These are phyloP conservation scores for Melanotaenia maccullochi DNA, from an alignment of 2,797 vertebrate species.

Conservation along the genomic window DNA sequence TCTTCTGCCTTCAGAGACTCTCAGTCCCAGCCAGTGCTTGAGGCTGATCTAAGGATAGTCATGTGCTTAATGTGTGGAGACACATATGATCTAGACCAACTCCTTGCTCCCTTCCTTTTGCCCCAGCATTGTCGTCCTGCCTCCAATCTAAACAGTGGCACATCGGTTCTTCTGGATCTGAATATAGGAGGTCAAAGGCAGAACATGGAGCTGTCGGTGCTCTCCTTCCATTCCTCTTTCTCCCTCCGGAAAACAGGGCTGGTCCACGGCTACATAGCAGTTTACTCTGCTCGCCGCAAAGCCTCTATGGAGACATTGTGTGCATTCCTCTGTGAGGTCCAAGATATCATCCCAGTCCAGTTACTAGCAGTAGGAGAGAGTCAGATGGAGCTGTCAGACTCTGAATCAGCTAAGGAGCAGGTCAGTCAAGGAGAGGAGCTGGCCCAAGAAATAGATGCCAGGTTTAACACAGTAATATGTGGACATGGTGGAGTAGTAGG, in stretches of 20 bases:
- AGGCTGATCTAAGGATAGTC: constrained; percentile 90
- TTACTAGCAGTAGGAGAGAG: constrained; percentile 90
- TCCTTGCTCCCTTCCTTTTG: constrained; percentile 90
- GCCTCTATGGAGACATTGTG: constrained; percentile 94
- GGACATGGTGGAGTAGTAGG: constrained; percentile 87
- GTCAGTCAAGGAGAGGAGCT: constrained; percentile 92
- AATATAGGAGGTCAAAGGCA: constrained; percentile 86
- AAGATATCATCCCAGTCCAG: constrained; percentile 95
- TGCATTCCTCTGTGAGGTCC: constrained; percentile 96
- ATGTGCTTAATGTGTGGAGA: constrained; percentile 98
- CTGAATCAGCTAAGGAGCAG: constrained; percentile 89
- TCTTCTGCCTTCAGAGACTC: constrained; percentile 87
- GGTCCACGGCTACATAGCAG: constrained; percentile 94
- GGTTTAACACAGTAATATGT: constrained; percentile 87
- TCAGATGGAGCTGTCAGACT: constrained; percentile 87
- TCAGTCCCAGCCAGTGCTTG: constrained; percentile 79
- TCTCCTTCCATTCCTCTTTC: constrained; percentile 95
- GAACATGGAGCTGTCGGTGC: constrained; percentile 88
- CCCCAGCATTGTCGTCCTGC: constrained; percentile 89
- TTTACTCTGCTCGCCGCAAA: constrained; percentile 91
- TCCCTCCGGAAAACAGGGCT: constrained; percentile 91
- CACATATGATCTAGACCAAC: constrained; percentile 88
- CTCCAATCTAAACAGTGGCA: constrained; percentile 79
- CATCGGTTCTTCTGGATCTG: constrained; percentile 89
- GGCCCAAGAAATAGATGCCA: constrained; percentile 92